Evolutionary conservation across 1,140 invertebrate genomes (phyloP).

Genomic region (Drosophila sechellia): DNA sequence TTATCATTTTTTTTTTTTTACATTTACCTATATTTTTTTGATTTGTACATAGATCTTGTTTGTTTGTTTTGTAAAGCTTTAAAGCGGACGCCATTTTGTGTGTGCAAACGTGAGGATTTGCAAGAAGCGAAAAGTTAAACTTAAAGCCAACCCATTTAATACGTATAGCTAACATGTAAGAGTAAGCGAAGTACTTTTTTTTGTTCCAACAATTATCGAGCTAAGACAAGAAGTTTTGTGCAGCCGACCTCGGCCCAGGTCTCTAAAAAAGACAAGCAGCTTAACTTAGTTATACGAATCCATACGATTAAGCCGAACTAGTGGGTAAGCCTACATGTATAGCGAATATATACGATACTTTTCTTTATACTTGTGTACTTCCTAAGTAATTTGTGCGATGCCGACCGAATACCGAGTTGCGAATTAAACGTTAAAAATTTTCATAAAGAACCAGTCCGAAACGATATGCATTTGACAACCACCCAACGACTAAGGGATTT

Average conservation of each 20-base stretch:
- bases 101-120: slow-evolving; percentile 39
- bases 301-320: slow-evolving; percentile 14
- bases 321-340: slow-evolving; percentile 31
- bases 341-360: slow-evolving; percentile 40
- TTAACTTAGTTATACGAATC: slow-evolving; percentile 14
- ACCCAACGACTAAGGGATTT: too few species aligned
- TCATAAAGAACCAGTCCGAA: slow-evolving; percentile 17
- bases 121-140: slow-evolving; percentile 52
- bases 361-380: slow-evolving; percentile 49
- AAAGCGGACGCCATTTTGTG: slow-evolving; percentile 65
- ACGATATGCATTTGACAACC: background rate
- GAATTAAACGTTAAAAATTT: slow-evolving; percentile 66
- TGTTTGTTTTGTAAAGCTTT: slow-evolving; percentile 55
- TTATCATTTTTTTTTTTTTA: slow-evolving; percentile 10
- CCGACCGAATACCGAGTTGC: slow-evolving; percentile 49
- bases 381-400: slow-evolving; percentile 63
- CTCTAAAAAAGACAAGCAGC: slow-evolving; percentile 41
- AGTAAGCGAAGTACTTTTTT: slow-evolving; percentile 24
- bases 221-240: slow-evolving; percentile 12
- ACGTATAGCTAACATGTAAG: slow-evolving; percentile 6
- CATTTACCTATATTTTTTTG: slow-evolving; percentile 17
- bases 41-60: slow-evolving; percentile 37
- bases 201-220: background rate
- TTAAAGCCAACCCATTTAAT: slow-evolving; percentile 22
- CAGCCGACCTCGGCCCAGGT: slow-evolving; percentile 27